Percentiles rank a stretch among this genome's conserved stretches.
Evolutionary conservation across 2,888 invertebrate species (phyloP).

Genomic region (Homarus gammarus): DNA sequence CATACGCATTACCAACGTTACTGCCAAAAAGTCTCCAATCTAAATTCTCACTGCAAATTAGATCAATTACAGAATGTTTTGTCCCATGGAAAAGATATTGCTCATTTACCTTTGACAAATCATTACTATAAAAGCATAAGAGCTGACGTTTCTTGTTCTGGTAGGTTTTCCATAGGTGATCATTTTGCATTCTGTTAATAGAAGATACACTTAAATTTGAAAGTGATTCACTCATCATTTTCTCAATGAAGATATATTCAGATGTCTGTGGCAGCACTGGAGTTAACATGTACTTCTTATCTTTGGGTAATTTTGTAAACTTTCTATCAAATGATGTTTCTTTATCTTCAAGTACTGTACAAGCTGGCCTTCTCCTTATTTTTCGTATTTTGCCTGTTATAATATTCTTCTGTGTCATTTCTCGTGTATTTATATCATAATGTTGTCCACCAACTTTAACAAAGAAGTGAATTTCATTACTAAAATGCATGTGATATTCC

Average conservation of each 20-base stretch:
- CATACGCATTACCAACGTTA: conserved; percentile 69
- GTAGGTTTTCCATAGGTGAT: conserved; percentile 66
- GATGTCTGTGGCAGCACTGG: conserved; percentile 11
- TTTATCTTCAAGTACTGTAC: neutral
- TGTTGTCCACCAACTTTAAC: neutral
- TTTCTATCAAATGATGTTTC: conserved; percentile 32
- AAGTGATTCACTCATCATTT: conserved; percentile 35
- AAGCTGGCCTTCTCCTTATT: conserved; percentile 51
- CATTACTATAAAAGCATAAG: conserved; percentile 21
- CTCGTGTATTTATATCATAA: conserved; percentile 36
- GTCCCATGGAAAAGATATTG: conserved; percentile 74
- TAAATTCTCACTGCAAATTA: conserved; percentile 69
- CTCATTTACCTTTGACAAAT: conserved; percentile 47
- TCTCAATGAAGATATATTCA: conserved; percentile 59
- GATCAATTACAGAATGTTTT: conserved; percentile 41
- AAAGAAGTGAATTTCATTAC: neutral
- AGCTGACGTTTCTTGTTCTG: conserved; percentile 61
- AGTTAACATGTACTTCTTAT: conserved; percentile 7
- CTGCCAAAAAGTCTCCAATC: conserved; percentile 74
- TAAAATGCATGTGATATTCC: conserved; percentile 23
- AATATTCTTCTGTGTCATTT: conserved; percentile 40
- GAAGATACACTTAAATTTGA: neutral
- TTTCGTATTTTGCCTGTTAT: conserved; percentile 10
- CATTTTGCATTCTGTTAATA: conserved; percentile 62
- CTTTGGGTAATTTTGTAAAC: neutral